Evolutionary conservation across 2,797 vertebrate genomes (phyloP).

Genomic region (Sebastes matsubarae): DNA sequence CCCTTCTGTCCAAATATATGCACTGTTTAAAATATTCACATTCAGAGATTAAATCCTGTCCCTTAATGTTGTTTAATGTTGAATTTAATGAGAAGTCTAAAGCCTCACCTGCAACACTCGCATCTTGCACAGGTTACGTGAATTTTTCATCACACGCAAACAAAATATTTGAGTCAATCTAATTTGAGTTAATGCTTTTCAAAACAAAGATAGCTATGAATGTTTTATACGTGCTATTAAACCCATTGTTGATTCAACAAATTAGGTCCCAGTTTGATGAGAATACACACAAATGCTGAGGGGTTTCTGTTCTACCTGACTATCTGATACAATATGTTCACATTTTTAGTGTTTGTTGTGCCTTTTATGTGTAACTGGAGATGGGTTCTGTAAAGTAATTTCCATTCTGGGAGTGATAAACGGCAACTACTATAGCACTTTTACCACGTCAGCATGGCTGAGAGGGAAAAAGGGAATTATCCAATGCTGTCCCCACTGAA

Average conservation of each 20-base stretch:
- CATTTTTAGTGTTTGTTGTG: neutral
- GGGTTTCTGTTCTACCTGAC: neutral
- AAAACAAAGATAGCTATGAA: constrained; percentile 3
- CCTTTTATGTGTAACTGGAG: neutral
- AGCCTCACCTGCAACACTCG: neutral
- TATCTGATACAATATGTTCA: neutral
- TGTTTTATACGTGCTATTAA: constrained; percentile 18
- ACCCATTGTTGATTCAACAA: neutral
- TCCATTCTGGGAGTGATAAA: neutral
- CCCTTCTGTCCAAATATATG: neutral
- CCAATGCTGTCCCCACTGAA: neutral
- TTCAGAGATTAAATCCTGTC: neutral
- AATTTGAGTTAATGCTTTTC: constrained; percentile 1
- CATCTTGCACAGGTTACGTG: neutral
- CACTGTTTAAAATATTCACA: neutral
- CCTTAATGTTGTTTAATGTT: neutral
- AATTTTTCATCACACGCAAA: constrained; percentile 41
- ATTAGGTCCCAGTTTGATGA: neutral
- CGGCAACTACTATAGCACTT: neutral
- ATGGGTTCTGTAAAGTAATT: neutral
- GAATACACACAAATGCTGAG: neutral
- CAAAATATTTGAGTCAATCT: constrained; percentile 10
- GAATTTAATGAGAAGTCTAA: neutral
- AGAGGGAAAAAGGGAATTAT: neutral
- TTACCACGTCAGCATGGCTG: neutral